Evolutionary conservation across 2,797 vertebrate species (phyloP).

Genomic region (Limosa lapponica): DNA sequence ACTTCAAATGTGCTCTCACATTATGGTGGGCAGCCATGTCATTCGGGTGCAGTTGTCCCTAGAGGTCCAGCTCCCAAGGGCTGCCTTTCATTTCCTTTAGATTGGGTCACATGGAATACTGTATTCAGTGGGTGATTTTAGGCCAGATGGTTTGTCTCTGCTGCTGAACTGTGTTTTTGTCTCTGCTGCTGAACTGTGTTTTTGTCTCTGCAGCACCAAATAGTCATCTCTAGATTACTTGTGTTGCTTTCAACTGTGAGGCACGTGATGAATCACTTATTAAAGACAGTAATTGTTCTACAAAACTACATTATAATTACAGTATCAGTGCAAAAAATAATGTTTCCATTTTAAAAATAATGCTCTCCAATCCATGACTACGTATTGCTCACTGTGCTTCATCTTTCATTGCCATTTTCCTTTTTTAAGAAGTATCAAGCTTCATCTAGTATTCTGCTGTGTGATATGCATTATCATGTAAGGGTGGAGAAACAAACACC

Average conservation of each 20-base stretch:
- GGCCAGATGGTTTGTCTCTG: not conserved
- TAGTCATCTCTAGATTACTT: not conserved
- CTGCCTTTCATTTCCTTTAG: not conserved
- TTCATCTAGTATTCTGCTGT: not conserved
- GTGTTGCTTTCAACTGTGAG: not conserved
- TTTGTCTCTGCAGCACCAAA: not conserved
- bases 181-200: not conserved
- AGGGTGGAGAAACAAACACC: not conserved
- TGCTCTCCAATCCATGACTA: not conserved
- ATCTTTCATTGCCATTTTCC: not conserved
- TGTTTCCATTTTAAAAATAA: not conserved
- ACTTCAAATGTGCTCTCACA: not conserved
- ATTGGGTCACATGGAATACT: not conserved
- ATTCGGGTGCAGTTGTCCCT: not conserved
- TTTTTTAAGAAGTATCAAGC: not conserved
- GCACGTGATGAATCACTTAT: not conserved
- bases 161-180: not conserved
- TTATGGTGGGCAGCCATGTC: not conserved
- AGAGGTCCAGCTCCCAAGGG: not conserved
- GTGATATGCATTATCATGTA: not conserved
- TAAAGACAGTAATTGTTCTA: not conserved
- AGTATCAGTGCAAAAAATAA: not conserved
- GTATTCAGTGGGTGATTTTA: not conserved
- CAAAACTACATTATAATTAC: not conserved
- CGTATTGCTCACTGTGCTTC: not conserved